A percentile compares a stretch with the other conserved stretches of the same genome.
Conservation (phyloP, 2,797 vertebrate genomes). For the Macrochelys suwanniensis region DNA sequence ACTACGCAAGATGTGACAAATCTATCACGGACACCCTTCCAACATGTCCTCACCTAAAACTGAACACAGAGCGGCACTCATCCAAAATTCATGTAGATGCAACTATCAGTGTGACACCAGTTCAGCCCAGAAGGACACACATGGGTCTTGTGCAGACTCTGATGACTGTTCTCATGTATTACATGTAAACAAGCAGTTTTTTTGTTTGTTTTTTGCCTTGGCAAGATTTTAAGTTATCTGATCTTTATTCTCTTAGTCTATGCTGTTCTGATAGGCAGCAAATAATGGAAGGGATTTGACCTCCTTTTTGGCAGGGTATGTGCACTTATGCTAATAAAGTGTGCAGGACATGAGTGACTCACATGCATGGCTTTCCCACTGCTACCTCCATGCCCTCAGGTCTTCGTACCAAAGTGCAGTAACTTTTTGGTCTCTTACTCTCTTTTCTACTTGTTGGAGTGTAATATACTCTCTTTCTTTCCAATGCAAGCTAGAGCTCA, state of each 20-base stretch:
- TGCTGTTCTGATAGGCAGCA: background rate
- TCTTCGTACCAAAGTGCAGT: background rate
- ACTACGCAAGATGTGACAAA: background rate
- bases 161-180: slow-evolving; percentile 7
- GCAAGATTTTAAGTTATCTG: background rate
- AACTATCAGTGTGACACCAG: slow-evolving; percentile 32
- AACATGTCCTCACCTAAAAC: background rate
- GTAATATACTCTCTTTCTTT: background rate
- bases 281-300: background rate
- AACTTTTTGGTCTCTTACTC: background rate
- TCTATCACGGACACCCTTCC: background rate
- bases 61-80: background rate
- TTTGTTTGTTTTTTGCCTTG: background rate
- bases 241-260: slow-evolving; percentile 30
- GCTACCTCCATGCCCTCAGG: background rate
- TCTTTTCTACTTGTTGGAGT: background rate
- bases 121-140: slow-evolving; percentile 15
- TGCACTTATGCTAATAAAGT: background rate
- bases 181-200: slow-evolving; percentile 21
- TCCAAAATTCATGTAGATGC: slow-evolving; percentile 3
- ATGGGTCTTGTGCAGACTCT: background rate
- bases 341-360: background rate
- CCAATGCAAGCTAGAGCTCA: background rate
- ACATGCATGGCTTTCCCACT: background rate
- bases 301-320: background rate